Conservation (phyloP, 2,888 invertebrate genomes). For the Phrixothrix hirtus region DNA sequence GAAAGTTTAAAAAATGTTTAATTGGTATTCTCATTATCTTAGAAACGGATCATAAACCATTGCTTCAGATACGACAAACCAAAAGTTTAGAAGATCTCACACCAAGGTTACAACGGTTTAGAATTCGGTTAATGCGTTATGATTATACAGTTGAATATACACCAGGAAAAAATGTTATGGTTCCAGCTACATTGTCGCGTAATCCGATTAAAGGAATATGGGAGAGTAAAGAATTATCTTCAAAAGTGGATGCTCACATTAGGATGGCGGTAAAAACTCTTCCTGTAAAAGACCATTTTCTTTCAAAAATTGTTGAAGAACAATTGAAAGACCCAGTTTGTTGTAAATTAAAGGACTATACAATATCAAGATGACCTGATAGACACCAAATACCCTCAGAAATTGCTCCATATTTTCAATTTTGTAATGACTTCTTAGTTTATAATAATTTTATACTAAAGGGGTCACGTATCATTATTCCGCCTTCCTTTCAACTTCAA, state of each 20-base stretch:
- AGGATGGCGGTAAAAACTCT: neutral
- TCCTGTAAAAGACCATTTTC: neutral
- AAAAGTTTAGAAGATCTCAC: slow-evolving; percentile 47
- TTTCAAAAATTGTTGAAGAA: slow-evolving; percentile 2
- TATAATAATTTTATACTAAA: too few relatives aligned
- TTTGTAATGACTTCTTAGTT: too few relatives aligned
- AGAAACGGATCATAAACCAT: slow-evolving; percentile 5
- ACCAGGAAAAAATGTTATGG: slow-evolving; percentile 34
- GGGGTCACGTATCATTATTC: too few relatives aligned
- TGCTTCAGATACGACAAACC: neutral
- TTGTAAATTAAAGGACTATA: neutral
- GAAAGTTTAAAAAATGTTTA: neutral
- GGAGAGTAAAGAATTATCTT: neutral
- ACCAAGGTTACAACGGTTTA: slow-evolving; percentile 47
- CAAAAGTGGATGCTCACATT: neutral
- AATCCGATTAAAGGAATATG: neutral
- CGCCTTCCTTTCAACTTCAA: too few relatives aligned
- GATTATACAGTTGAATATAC: slow-evolving; percentile 39
- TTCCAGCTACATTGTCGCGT: slow-evolving; percentile 19
- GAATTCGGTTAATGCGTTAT: slow-evolving; percentile 43
- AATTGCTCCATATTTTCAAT: too few relatives aligned
- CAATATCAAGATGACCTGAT: too few relatives aligned
- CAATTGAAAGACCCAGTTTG: slow-evolving; percentile 1
- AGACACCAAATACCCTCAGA: too few relatives aligned
- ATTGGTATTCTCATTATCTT: neutral